phyloP scores from a whole-genome alignment of 1,140 invertebrate genomes.

The Venustaconcha ellipsiformis region DNA sequence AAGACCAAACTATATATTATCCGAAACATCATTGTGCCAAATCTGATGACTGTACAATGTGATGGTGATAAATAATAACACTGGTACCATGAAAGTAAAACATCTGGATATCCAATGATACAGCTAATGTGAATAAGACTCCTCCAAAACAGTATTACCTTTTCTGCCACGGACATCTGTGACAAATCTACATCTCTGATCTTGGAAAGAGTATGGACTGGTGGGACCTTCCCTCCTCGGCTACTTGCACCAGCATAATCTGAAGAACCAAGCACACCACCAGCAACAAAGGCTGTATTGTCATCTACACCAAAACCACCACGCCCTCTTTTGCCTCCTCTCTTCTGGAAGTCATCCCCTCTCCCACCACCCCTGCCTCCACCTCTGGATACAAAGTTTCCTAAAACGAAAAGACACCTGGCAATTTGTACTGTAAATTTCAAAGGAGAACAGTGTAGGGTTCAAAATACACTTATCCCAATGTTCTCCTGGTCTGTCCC shows the following conservation, averaged over 20 bases:
- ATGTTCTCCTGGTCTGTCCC: too few species aligned
- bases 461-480: too few species aligned
- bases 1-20: neutral
- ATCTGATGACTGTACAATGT: neutral
- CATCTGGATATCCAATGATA: neutral
- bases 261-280: neutral
- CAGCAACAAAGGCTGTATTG: constrained; percentile 4
- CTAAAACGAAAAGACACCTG: too few species aligned
- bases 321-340: constrained; percentile 3
- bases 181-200: constrained; percentile 21
- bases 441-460: too few species aligned
- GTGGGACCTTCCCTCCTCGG: constrained; percentile 22
- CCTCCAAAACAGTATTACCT: constrained; percentile 11
- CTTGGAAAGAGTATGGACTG: constrained; percentile 42
- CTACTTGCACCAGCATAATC: neutral
- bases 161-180: constrained; percentile 47
- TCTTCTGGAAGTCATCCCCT: neutral
- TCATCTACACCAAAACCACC: constrained; percentile 10
- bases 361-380: constrained; percentile 1
- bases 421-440: too few species aligned
- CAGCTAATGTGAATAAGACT: neutral
- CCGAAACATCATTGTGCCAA: neutral
- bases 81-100: neutral
- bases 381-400: neutral
- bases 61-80: neutral